Conservation (phyloP, 1,140 invertebrate genomes). For the Neodiprion lecontei region DNA sequence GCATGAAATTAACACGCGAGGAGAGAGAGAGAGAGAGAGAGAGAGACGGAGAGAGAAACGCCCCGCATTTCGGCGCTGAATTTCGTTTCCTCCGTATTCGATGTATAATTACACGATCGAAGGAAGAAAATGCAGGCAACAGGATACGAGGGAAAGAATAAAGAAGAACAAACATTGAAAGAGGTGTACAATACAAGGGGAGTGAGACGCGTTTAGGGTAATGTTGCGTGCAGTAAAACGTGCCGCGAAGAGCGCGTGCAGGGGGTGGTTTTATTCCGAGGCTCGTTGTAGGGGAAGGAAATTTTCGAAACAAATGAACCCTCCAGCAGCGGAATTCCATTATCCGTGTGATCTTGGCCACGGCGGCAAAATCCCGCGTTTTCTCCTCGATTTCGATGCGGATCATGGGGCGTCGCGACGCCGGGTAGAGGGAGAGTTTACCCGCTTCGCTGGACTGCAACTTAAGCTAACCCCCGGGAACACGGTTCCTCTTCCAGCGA, state of each 20-base stretch:
- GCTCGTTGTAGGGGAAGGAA: background rate
- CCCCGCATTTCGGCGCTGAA: no score
- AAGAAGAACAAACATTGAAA: no score
- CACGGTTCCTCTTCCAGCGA: background rate
- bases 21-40: no score
- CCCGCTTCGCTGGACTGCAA: background rate
- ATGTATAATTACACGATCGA: no score
- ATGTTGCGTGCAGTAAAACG: background rate
- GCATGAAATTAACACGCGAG: no score
- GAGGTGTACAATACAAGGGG: background rate
- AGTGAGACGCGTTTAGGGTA: background rate
- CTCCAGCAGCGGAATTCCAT: background rate
- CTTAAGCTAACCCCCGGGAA: constrained; percentile 5
- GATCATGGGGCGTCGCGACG: background rate
- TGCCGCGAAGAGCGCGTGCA: background rate
- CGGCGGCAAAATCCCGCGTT: background rate
- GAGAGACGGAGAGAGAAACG: no score
- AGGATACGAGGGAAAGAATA: no score
- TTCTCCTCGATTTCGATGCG: background rate
- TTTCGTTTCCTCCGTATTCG: no score
- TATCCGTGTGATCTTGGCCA: background rate
- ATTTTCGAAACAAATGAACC: background rate
- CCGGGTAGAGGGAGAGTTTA: background rate
- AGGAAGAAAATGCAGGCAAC: no score
- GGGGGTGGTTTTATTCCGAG: background rate